Evolutionary conservation across 2,797 vertebrate genomes (phyloP), one percentile per base, ranked within the genome.

Genomic region (Sandelia bainsii): DNA sequence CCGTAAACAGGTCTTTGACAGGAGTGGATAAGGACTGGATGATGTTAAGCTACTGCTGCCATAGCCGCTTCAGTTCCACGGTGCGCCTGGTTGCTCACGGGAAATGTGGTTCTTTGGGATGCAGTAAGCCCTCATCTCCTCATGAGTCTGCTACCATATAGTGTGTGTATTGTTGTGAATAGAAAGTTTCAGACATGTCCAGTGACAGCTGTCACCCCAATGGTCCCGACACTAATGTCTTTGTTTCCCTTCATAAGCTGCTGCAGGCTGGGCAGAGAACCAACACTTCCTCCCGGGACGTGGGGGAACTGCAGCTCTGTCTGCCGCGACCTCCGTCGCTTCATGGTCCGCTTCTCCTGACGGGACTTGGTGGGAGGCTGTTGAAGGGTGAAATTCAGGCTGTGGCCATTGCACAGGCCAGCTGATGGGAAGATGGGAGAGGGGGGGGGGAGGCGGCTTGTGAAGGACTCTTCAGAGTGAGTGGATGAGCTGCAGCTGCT

Each of bases 201-300:
- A 3, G 95, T 96, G 90, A 98, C 95, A 0, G 96, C 90, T 0
- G 97, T 96, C 92, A 96, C 96, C 72, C 96, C 94, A 1, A 99
- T 96, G 20, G 96, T 94, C 87, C 96, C 96, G 69, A 98, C 94
- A 1, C 95, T 92, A 76, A 99, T 91, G 67, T 98, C 96, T 88
- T 96, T 96, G 94, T 97, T 98, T 91, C 96, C 96, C 95, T 96
- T 98, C 88, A 98, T 97, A 64, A 99, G 96, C 81, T 98, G 96
- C 80, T 97, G 96, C 89, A 99, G 94, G 69, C 94, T 96, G 54
- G 97, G 94, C 93, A 98, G 93, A 39, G 96, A 94, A 12, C 91
- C 92, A 0, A 88, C 0, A 91, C 94, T 69, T 84, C 73, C 71
- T 88, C 75, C 87, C 84, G 93, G 79, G 93, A 91, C 56, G 32